Evolutionary conservation across 64 coral and sea anemone genomes (phyloP), one percentile per base, ranked within the genome.

Genomic region (Stichodactyla mertensii): DNA sequence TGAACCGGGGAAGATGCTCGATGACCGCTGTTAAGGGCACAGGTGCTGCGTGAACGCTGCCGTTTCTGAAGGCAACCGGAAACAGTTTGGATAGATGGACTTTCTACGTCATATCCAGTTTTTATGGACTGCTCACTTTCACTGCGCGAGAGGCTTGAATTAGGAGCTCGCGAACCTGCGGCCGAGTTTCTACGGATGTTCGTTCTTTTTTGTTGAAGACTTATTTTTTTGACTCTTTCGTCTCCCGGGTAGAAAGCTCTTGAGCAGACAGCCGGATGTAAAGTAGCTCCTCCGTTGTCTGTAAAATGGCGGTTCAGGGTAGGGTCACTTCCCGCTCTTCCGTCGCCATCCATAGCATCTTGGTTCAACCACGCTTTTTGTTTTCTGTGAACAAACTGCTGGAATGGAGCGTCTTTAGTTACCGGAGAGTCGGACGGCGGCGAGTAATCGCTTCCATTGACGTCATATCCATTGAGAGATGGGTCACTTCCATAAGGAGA

Each of bases 111-210:
- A 85, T 58, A 60, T 60, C 56, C 83, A 57, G 36, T 45, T 1
- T 14, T 60, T 12, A 60, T 31, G 16, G 83, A 85, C 52, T 85
- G 59, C 12, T 85, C 83, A 85, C 83, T 85, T 85, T 55, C 83
- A 55, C 83, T 85, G 27, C 83, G 59, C 10, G 83, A 61, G 16
- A 85, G 52, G 31, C 23, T 22, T 9, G 80, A 20, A 52, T 45
- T 55, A 0, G 28, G 6, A 24, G 51, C 18, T 7, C 16, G 23
- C 18, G 78, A 16, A 16, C 51, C 26, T 15, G 16, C 15, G 23
- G 55, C 55, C 7, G 53, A 52, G 57, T 57, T 27, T 62, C 83
- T 52, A 19, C 57, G 83, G 78, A 15, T 81, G 78, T 10, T 53
- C 20, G 6, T 52, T 52, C 51, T 81, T 81, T 81, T 81, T 51